Percentiles rank a stretch among this genome's conserved stretches.
phyloP scores from a whole-genome alignment of 2,888 invertebrate genomes.

The Zygaena filipendulae region DNA sequence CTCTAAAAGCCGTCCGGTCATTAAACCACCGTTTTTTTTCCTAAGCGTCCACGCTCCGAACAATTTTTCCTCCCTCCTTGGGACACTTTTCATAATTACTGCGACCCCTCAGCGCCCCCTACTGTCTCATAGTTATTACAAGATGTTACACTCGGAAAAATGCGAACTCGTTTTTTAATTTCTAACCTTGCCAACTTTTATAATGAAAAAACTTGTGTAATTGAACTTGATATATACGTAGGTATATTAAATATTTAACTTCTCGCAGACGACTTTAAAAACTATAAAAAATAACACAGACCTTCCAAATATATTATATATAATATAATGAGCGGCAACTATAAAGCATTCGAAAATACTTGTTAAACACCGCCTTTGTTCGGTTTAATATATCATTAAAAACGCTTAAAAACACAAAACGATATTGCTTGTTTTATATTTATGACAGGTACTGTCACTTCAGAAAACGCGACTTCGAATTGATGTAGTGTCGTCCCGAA shows the following conservation, averaged over 20 bases:
- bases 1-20: slow-evolving; percentile 57
- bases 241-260: no score
- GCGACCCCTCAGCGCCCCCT: slow-evolving; percentile 28
- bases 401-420: slow-evolving; percentile 38
- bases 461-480: slow-evolving; percentile 39
- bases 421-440: no score
- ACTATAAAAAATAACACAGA: slow-evolving; percentile 15
- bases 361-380: no score
- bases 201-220: no score
- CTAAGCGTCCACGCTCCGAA: slow-evolving; percentile 44
- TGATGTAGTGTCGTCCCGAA: slow-evolving; percentile 44
- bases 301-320: slow-evolving; percentile 16
- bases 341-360: slow-evolving; percentile 26
- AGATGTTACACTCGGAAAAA: slow-evolving; percentile 51
- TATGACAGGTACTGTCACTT: slow-evolving; percentile 31
- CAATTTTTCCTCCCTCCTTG: slow-evolving; percentile 47
- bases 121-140: slow-evolving; percentile 37
- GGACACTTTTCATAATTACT: slow-evolving; percentile 67
- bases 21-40: slow-evolving; percentile 60
- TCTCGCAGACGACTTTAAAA: slow-evolving; percentile 1
- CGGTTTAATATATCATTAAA: slow-evolving; percentile 46
- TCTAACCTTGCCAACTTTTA: neutral
- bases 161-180: no score
- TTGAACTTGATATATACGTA: no score
- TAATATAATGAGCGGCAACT: slow-evolving; percentile 17